phyloP scores from a whole-genome alignment of 2,888 invertebrate genomes.

The Cryptocephalus primarius region DNA sequence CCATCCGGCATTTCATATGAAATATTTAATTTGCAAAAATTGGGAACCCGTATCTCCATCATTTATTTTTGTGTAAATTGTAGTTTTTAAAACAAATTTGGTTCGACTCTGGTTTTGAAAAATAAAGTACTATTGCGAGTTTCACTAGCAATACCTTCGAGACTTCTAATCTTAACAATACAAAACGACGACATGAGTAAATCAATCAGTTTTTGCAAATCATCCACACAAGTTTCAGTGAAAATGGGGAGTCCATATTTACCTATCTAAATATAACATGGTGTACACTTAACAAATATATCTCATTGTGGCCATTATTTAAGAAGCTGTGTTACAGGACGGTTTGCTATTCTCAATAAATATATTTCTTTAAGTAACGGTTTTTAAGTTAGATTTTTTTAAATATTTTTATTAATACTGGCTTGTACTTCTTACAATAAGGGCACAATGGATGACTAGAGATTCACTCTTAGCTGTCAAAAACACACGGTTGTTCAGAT shows the following conservation, averaged over 20 bases:
- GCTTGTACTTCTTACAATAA: slow-evolving; percentile 32
- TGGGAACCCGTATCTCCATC: no score
- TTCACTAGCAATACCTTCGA: no score
- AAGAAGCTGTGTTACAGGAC: slow-evolving; percentile 30
- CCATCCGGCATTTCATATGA: no score
- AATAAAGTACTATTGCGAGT: no score
- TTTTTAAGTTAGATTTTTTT: slow-evolving; percentile 5
- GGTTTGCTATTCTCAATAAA: slow-evolving; percentile 30
- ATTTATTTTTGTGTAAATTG: no score
- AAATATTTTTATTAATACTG: slow-evolving; percentile 28
- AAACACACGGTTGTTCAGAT: background rate
- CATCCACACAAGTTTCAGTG: no score
- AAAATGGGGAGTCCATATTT: slow-evolving; percentile 1
- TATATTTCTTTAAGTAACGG: slow-evolving; percentile 21
- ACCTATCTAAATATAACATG: slow-evolving; percentile 24
- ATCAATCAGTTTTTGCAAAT: no score
- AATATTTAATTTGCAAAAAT: no score
- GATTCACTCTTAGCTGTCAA: slow-evolving; percentile 27
- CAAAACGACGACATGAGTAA: no score
- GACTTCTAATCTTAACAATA: no score
- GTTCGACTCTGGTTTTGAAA: no score
- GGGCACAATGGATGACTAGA: slow-evolving; percentile 35
- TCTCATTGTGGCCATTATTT: slow-evolving; percentile 26
- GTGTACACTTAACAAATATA: slow-evolving; percentile 28
- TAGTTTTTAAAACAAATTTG: no score